A percentile compares a stretch with the other conserved stretches of the same genome.
These are phyloP conservation scores for Penaeus japonicus DNA, from an alignment of 1,140 invertebrate species.

Conservation along the genomic window DNA sequence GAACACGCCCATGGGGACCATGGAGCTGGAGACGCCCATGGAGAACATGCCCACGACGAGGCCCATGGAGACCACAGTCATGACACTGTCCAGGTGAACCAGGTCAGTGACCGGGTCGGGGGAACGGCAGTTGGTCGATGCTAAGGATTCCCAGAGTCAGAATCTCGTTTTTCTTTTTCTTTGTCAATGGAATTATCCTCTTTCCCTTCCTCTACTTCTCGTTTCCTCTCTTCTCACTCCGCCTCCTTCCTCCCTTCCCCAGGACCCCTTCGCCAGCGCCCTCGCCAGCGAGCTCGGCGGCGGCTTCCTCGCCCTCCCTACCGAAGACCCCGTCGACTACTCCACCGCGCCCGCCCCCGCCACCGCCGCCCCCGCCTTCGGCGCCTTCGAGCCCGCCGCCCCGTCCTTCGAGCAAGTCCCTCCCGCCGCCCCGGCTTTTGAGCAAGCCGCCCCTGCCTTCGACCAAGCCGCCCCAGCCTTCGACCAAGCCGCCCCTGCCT, in stretches of 20 bases:
- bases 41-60: neutral
- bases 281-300: neutral
- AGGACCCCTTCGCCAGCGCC: neutral
- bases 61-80: neutral
- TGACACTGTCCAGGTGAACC: neutral
- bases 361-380: neutral
- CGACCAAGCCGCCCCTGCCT: neutral
- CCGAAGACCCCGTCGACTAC: neutral
- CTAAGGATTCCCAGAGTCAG: too few relatives aligned
- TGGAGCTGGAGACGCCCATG: too few relatives aligned
- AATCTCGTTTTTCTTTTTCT: too few relatives aligned
- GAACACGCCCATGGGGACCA: neutral
- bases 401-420: neutral
- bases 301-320: neutral
- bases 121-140: too few relatives aligned
- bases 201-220: too few relatives aligned
- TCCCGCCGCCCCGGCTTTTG: neutral
- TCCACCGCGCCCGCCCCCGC: neutral
- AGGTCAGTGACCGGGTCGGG: too few relatives aligned
- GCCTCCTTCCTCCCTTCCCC: neutral
- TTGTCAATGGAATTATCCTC: too few relatives aligned
- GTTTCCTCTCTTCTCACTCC: neutral
- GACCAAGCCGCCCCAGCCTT: neutral
- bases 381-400: neutral
- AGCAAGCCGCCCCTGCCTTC: neutral